Conservation (phyloP, 2,113 vertebrate genomes). For the Clarias macrocephalus region DNA sequence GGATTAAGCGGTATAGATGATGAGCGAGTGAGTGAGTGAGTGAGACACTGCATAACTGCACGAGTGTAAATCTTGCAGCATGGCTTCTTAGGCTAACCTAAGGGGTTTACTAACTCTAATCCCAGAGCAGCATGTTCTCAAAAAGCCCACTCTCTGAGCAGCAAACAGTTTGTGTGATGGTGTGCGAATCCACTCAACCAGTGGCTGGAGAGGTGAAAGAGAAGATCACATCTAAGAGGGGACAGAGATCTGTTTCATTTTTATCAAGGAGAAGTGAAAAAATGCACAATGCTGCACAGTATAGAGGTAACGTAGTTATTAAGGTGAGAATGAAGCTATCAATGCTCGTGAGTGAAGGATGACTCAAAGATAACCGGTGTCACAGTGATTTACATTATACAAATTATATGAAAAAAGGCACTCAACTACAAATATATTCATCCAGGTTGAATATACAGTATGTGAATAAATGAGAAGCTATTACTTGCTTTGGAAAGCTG, state of each 20-base stretch:
- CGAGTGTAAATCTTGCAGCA: not conserved
- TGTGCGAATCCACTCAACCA: not conserved
- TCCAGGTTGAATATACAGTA: not conserved
- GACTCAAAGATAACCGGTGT: not conserved
- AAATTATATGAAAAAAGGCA: not conserved
- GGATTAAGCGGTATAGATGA: no score
- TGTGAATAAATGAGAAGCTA: not conserved
- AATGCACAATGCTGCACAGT: not conserved
- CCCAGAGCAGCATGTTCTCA: not conserved
- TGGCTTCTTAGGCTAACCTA: not conserved
- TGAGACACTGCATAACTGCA: not conserved
- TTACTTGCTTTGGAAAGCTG: not conserved
- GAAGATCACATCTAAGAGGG: not conserved
- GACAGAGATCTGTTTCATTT: not conserved
- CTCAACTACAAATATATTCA: not conserved
- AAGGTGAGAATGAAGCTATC: not conserved
- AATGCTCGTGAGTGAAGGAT: not conserved
- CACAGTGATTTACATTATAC: not conserved
- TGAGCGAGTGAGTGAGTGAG: no score
- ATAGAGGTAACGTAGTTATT: not conserved
- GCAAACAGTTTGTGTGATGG: not conserved
- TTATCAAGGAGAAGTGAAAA: not conserved
- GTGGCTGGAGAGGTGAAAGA: not conserved
- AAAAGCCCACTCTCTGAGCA: not conserved
- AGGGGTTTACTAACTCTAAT: not conserved